These are phyloP conservation scores for Spongilla lacustris DNA, from an alignment of 37 sponge, comb jelly and placozoan species.

Conservation along the genomic window DNA sequence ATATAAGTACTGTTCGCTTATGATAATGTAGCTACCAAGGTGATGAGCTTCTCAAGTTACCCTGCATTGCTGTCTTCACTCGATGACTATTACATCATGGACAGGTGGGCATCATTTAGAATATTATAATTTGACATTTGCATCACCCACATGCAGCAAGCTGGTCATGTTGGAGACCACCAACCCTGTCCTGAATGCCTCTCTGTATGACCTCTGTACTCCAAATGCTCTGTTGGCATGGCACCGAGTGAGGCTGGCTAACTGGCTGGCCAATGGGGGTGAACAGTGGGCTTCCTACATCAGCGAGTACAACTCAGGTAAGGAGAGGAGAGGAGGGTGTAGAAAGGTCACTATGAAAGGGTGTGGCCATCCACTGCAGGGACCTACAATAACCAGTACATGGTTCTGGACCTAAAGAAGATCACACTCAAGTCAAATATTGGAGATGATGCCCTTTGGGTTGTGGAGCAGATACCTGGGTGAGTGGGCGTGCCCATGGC, in stretches of 20 bases:
- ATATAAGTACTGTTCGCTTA: not conserved
- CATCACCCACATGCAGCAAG: slow-evolving; percentile 12
- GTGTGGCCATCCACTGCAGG: slow-evolving; percentile 29
- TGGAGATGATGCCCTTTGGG: slow-evolving; percentile 61
- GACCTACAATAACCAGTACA: slow-evolving; percentile 82
- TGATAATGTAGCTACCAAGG: slow-evolving; percentile 18
- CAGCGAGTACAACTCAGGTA: slow-evolving; percentile 69
- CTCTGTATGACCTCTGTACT: slow-evolving; percentile 38
- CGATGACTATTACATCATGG: slow-evolving; percentile 78
- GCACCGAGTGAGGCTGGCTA: slow-evolving; percentile 74
- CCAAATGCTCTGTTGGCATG: slow-evolving; percentile 64
- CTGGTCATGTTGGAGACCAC: slow-evolving; percentile 77
- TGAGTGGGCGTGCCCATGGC: not conserved
- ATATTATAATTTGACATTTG: not conserved
- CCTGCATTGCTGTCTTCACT: slow-evolving; percentile 65
- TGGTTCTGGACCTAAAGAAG: slow-evolving; percentile 73
- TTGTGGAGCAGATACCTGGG: slow-evolving; percentile 80
- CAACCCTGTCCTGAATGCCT: slow-evolving; percentile 38
- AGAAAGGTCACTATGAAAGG: not conserved
- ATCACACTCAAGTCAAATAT: slow-evolving; percentile 35
- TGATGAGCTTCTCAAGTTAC: slow-evolving; percentile 72
- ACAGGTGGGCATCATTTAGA: slow-evolving; percentile 43
- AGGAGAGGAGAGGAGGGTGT: not conserved
- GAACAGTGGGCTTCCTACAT: slow-evolving; percentile 51
- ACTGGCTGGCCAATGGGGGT: slow-evolving; percentile 58